A percentile compares a stretch with the other conserved stretches of the same genome.
These are phyloP conservation scores for Monomorium pharaonis DNA, from an alignment of 1,140 invertebrate species.

Conservation along the genomic window DNA sequence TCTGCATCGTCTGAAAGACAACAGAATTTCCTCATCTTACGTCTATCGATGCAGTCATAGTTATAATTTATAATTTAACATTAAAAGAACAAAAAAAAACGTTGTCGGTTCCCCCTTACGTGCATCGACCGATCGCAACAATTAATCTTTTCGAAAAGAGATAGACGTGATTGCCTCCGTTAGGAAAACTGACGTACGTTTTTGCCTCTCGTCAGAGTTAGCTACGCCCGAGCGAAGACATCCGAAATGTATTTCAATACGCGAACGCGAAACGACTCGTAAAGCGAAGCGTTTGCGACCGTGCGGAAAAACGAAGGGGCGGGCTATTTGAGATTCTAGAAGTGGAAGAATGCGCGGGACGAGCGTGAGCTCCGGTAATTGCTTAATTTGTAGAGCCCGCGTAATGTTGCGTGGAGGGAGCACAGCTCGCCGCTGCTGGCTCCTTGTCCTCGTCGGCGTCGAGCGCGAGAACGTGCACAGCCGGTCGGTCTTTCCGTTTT, in stretches of 20 bases:
- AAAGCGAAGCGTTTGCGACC: background rate
- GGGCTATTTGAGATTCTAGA: conserved; percentile 46
- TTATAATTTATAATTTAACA: conserved; percentile 18
- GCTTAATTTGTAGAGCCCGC: conserved; percentile 83
- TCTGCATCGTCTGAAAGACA: conserved; percentile 80
- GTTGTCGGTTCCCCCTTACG: background rate
- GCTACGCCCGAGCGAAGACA: background rate
- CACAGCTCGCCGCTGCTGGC: conserved; percentile 29
- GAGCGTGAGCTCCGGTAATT: conserved; percentile 80
- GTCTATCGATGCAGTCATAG: background rate
- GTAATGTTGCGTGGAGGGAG: conserved; percentile 53
- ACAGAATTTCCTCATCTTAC: background rate
- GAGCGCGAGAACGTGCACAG: conserved; percentile 43
- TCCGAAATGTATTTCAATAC: background rate
- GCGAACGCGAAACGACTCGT: background rate
- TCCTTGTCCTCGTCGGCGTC: conserved; percentile 30
- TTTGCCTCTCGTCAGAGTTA: background rate
- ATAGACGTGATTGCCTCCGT: background rate
- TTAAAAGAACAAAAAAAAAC: background rate
- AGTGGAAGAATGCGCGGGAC: conserved; percentile 67
- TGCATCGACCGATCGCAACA: background rate
- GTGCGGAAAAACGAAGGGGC: conserved; percentile 42
- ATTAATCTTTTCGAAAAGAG: background rate
- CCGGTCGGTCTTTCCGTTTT: conserved; percentile 67
- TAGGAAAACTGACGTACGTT: background rate